Percentiles rank a stretch among this genome's conserved stretches.
phyloP scores from a whole-genome alignment of 2,888 invertebrate genomes.

The Xanthorhoe spadicearia region DNA sequence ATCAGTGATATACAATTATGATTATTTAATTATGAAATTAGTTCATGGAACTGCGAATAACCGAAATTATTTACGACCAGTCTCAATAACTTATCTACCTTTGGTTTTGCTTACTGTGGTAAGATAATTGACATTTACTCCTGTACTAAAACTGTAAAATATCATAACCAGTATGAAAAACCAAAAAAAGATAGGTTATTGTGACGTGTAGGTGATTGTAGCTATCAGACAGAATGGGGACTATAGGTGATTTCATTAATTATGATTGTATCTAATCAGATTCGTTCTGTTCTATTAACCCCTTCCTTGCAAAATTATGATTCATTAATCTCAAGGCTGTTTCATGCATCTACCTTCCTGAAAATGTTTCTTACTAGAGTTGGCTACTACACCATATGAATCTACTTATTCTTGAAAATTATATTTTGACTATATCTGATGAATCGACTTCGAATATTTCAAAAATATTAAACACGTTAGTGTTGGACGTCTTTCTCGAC shows the following conservation, averaged over 20 bases:
- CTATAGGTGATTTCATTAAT: not conserved
- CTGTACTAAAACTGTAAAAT: too few relatives aligned
- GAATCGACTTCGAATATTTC: not conserved
- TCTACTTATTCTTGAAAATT: too few relatives aligned
- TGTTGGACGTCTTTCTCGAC: not conserved
- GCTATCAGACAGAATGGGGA: not conserved
- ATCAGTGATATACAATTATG: not conserved
- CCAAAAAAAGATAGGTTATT: too few relatives aligned
- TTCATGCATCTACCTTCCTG: not conserved
- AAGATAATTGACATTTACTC: too few relatives aligned
- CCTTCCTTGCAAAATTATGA: not conserved
- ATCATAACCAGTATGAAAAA: too few relatives aligned
- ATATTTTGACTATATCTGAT: too few relatives aligned
- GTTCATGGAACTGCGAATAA: conserved; percentile 13
- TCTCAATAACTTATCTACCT: too few relatives aligned
- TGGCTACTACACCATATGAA: too few relatives aligned
- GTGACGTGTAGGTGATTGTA: too few relatives aligned
- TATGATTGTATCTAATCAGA: not conserved
- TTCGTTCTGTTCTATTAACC: not conserved
- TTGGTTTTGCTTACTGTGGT: too few relatives aligned
- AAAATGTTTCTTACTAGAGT: not conserved
- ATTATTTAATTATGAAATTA: not conserved
- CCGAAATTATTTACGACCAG: not conserved
- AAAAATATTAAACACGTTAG: not conserved
- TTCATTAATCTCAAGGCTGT: not conserved